Conservation (phyloP, 1,140 invertebrate species). For the Plodia interpunctella region DNA sequence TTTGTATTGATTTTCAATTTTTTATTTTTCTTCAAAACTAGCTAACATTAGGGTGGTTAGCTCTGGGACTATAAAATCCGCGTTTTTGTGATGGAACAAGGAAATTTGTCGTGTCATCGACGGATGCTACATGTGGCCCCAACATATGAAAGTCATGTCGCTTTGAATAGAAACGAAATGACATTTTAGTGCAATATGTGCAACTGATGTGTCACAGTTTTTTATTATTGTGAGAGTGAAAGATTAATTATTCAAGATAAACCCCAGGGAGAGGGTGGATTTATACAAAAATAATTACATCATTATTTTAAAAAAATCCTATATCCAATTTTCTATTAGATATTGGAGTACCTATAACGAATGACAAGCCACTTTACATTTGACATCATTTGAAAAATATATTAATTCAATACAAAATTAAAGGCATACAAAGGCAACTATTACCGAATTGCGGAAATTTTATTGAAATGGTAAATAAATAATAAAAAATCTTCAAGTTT, state of each 20-base stretch:
- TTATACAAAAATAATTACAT: neutral
- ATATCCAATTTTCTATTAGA: too few relatives aligned
- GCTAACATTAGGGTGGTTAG: neutral
- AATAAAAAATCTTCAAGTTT: too few relatives aligned
- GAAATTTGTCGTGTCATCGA: neutral
- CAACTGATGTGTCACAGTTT: neutral
- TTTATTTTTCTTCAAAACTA: neutral
- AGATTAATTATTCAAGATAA: neutral
- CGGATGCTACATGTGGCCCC: conserved; percentile 1
- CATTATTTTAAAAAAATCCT: too few relatives aligned
- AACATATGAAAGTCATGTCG: conserved; percentile 1
- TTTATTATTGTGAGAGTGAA: neutral
- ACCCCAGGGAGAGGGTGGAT: neutral
- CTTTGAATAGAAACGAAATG: neutral
- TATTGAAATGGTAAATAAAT: too few relatives aligned
- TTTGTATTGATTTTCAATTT: too few relatives aligned
- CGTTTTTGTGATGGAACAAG: neutral
- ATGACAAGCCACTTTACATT: too few relatives aligned
- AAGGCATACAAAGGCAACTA: too few relatives aligned
- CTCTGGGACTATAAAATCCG: neutral
- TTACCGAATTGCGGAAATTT: too few relatives aligned
- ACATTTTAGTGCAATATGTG: conserved; percentile 4
- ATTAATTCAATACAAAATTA: too few relatives aligned
- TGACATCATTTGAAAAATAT: too few relatives aligned
- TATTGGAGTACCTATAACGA: too few relatives aligned